Conservation (phyloP, 2,113 vertebrate species). For the Prolemur simus region DNA sequence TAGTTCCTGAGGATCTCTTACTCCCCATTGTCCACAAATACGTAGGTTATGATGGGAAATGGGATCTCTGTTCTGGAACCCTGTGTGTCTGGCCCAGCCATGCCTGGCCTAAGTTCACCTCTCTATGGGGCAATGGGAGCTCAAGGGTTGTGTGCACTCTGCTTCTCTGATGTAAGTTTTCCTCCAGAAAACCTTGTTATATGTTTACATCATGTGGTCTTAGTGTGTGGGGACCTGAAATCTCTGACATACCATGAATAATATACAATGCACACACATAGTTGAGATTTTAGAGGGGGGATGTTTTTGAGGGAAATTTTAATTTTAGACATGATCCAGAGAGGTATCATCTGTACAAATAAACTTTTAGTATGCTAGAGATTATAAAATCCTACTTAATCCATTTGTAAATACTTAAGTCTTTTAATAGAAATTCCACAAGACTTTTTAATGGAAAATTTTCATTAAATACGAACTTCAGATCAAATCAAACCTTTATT, state of each 20-base stretch:
- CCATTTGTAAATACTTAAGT: slow-evolving; percentile 32
- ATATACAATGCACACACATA: background rate
- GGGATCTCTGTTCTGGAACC: background rate
- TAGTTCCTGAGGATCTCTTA: background rate
- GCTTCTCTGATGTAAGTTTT: background rate
- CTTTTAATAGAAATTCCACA: slow-evolving; percentile 10
- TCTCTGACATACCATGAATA: background rate
- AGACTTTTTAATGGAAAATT: slow-evolving; percentile 26
- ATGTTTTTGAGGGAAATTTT: slow-evolving; percentile 32
- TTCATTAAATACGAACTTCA: slow-evolving; percentile 33
- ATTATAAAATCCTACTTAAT: slow-evolving; percentile 35
- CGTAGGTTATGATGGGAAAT: background rate
- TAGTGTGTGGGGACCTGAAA: background rate
- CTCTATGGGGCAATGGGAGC: background rate
- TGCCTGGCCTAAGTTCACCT: background rate
- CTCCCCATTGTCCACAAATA: background rate
- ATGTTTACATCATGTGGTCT: background rate
- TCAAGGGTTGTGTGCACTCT: background rate
- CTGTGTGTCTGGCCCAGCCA: background rate
- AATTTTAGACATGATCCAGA: slow-evolving; percentile 40
- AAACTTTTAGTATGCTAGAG: background rate
- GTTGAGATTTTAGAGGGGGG: slow-evolving; percentile 5
- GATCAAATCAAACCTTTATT: slow-evolving; percentile 46
- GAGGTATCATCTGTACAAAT: slow-evolving; percentile 14
- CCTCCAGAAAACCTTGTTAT: background rate